Conservation (phyloP, 2,888 invertebrate genomes). For the Autographa pulchrina region DNA sequence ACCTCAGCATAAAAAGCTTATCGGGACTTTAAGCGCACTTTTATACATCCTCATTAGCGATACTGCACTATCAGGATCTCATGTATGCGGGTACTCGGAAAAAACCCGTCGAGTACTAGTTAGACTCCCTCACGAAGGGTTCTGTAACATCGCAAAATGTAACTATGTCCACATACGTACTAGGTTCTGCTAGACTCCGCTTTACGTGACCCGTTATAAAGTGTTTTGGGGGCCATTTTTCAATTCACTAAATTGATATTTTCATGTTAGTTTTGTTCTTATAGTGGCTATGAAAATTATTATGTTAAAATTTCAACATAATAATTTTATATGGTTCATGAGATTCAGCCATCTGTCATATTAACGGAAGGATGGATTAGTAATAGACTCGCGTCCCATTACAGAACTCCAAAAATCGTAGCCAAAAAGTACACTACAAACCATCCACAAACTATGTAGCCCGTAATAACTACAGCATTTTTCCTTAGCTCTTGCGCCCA, state of each 20-base stretch:
- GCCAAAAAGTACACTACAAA: neutral
- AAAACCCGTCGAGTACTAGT: neutral
- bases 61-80: neutral
- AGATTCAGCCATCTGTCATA: neutral
- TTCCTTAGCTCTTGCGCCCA: slow-evolving; percentile 31
- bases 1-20: neutral
- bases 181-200: no score
- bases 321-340: neutral
- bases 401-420: neutral
- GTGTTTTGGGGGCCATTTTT: no score
- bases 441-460: neutral
- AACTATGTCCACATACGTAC: no score
- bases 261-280: no score
- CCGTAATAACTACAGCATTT: slow-evolving; percentile 6
- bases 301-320: neutral
- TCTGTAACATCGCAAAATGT: neutral
- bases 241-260: no score
- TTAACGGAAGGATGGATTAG: neutral
- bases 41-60: neutral
- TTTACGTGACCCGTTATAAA: no score
- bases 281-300: no score
- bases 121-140: neutral
- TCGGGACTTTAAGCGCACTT: neutral
- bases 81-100: neutral
- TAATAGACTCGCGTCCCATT: neutral